phyloP scores from a whole-genome alignment of 2,888 invertebrate species.

The Euclidia mi region DNA sequence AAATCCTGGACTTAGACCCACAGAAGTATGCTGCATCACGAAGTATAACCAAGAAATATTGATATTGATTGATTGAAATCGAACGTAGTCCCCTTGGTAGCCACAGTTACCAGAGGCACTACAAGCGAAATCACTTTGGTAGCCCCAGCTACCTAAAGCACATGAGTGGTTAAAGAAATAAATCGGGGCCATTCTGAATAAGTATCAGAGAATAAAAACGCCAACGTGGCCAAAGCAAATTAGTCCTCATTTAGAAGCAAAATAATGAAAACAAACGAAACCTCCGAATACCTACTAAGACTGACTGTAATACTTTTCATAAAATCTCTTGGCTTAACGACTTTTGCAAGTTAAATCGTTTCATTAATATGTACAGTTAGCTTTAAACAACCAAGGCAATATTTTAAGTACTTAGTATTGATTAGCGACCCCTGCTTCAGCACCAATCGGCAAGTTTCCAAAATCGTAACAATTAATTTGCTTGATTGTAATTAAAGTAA shows the following conservation, averaged over 20 bases:
- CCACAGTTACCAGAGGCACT: too few species aligned
- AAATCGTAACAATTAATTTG: too few species aligned
- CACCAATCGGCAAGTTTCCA: too few species aligned
- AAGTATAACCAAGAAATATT: too few species aligned
- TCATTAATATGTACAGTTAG: conserved; percentile 48
- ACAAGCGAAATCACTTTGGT: too few species aligned
- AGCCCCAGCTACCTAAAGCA: too few species aligned
- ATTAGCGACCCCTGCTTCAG: conserved; percentile 20
- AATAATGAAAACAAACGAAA: conserved; percentile 11
- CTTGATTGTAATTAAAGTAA: too few species aligned
- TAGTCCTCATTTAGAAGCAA: conserved; percentile 6
- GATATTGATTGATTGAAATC: too few species aligned
- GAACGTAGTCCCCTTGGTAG: too few species aligned
- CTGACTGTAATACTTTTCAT: conserved; percentile 57
- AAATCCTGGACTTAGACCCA: too few species aligned
- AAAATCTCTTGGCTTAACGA: conserved; percentile 58
- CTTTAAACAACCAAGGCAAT: conserved; percentile 28
- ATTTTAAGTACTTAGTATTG: conserved; percentile 43
- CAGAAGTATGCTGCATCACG: too few species aligned
- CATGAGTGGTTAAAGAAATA: too few species aligned
- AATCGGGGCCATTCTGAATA: neutral
- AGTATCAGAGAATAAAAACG: neutral
- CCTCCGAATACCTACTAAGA: conserved; percentile 29
- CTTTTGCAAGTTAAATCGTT: conserved; percentile 57
- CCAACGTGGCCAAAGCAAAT: conserved; percentile 2